Conservation (phyloP, 2,797 vertebrate species). For the Coccyzus lansbergi region DNA sequence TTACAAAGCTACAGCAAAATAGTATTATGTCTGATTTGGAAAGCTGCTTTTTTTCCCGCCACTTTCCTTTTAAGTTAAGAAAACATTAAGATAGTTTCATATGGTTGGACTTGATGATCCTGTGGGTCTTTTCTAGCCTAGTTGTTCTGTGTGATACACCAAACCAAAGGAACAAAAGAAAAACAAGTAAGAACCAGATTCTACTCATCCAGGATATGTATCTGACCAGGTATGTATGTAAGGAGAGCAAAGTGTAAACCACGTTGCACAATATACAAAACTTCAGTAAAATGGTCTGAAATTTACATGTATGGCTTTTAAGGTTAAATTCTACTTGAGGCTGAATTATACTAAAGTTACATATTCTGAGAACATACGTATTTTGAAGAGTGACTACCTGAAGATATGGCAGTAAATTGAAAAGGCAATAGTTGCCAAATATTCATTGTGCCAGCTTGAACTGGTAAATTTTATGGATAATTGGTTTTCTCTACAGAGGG, state of each 20-base stretch:
- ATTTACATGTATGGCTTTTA: neutral
- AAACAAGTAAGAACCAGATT: neutral
- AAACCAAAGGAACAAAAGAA: neutral
- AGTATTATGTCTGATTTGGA: neutral
- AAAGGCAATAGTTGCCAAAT: neutral
- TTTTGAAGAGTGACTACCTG: neutral
- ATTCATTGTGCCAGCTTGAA: neutral
- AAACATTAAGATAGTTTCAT: neutral
- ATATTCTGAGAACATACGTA: neutral
- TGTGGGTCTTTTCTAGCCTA: too few species aligned
- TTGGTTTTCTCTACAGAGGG: neutral
- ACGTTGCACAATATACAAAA: neutral
- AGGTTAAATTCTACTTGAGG: neutral
- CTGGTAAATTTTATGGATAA: neutral
- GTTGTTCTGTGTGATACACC: neutral
- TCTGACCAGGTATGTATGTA: neutral
- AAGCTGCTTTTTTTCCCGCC: neutral
- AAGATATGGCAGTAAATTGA: neutral
- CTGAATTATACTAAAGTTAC: neutral
- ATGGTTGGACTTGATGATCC: too few species aligned
- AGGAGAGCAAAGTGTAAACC: neutral
- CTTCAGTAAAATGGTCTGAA: neutral
- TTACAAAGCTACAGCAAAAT: neutral
- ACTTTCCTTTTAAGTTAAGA: neutral
- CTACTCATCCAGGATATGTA: neutral